Conservation (phyloP, 2,797 vertebrate genomes). For the Menidia menidia region DNA sequence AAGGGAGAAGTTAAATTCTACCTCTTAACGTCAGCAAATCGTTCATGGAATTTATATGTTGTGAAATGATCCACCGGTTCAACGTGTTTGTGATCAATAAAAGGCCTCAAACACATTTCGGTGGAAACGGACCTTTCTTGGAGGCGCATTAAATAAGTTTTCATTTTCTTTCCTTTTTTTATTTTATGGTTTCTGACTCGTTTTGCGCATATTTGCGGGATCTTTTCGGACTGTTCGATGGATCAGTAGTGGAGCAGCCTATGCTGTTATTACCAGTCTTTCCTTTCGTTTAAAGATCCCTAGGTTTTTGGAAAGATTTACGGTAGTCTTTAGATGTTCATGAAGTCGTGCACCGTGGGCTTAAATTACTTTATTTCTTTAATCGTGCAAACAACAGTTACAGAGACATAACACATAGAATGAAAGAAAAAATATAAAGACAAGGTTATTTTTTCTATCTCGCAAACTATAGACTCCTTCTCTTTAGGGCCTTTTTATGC, state of each 20-base stretch:
- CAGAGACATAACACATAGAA: too few species aligned
- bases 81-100: constrained; percentile 40
- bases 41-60: constrained; percentile 6
- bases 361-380: background rate
- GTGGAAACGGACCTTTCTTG: background rate
- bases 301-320: background rate
- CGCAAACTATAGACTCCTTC: background rate
- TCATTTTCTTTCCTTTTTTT: constrained; percentile 18
- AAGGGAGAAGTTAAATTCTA: constrained; percentile 43
- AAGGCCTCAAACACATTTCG: constrained; percentile 9
- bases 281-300: background rate
- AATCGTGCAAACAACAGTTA: too few species aligned
- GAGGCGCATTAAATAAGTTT: background rate
- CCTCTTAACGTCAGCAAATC: constrained; percentile 33
- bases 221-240: constrained; percentile 9
- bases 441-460: background rate
- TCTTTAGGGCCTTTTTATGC: background rate
- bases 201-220: constrained; percentile 24
- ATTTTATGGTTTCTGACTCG: constrained; percentile 9
- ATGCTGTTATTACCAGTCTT: constrained; percentile 43
- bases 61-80: constrained; percentile 10
- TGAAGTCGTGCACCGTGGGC: too few species aligned
- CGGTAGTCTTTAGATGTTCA: too few species aligned
- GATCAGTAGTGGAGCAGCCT: constrained; percentile 26
- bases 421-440: too few species aligned